A percentile compares a stretch with the other conserved stretches of the same genome.
Conservation (phyloP, 2,797 vertebrate species). For the Valencia hispanica region DNA sequence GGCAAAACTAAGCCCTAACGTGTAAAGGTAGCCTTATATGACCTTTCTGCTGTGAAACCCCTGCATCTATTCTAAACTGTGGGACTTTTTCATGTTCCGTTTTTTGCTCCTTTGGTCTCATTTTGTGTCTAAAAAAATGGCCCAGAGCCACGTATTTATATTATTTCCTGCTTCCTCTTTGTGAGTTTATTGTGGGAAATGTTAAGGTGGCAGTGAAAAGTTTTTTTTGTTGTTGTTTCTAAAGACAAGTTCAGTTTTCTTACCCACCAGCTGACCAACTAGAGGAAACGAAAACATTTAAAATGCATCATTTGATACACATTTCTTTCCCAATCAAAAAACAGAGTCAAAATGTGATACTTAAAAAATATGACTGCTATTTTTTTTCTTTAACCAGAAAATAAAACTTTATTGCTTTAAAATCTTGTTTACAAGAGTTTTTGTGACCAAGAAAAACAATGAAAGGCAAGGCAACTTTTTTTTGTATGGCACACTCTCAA, state of each 20-base stretch:
- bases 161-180: conserved; percentile 13
- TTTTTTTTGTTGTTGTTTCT: neutral
- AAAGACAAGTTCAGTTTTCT: neutral
- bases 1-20: neutral
- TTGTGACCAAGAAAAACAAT: too few relatives aligned
- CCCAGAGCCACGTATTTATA: neutral
- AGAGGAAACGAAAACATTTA: neutral
- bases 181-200: neutral
- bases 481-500: too few relatives aligned
- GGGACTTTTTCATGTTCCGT: conserved; percentile 16
- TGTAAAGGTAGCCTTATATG: neutral
- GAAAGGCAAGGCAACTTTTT: too few relatives aligned
- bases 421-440: too few relatives aligned
- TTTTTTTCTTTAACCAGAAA: too few relatives aligned
- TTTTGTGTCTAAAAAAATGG: neutral
- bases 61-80: neutral
- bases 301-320: neutral
- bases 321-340: neutral
- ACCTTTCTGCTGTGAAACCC: conserved; percentile 2
- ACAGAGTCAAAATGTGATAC: neutral
- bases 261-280: neutral
- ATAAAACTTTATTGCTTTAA: too few relatives aligned
- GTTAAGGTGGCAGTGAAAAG: neutral
- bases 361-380: neutral
- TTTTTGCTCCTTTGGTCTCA: neutral